Base-by-base conservation (phyloP, 2,888 invertebrate species). In the Alloscopus bannaensis region DNA sequence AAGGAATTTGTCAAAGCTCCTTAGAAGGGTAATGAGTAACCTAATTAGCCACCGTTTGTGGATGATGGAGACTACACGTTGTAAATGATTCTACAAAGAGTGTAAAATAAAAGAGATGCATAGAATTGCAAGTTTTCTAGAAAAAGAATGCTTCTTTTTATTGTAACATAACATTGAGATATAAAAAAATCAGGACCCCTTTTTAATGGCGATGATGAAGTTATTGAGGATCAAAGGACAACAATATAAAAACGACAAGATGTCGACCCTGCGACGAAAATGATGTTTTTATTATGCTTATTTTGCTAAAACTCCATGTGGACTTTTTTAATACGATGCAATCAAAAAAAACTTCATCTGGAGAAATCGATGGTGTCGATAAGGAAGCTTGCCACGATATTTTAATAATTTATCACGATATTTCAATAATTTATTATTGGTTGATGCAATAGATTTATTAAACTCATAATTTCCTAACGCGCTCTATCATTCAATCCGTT, bases 251-350 rank as follows among this genome's bases (percentile, higher is more conserved):
- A 60, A 66, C 60, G 68, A 47, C 68, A 75, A 75, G 68, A 75
- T 18, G 75, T 68, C 68, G 75, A 75, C 75, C 75, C 75, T 75
- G 75, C 75, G 52, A 3, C 45, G 42, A 50, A 60, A 62, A 72
- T 8, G 29, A 40, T 16, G 65, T 65, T 47, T 28, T 64, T 22
- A 24, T 52, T 1, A 28, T n/a, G n/a, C 28, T 40, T 16, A 29
- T 64, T 64, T 65, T 65, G 50, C 29, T 29, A 47, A 28, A 45
- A 3, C 42, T 64, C 28, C 64, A 64, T 64, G 28, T 59, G 11
- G 3, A 4, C 22, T 16, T 40, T 0, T 13, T 26, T 16, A 26
- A 65, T 65, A 45, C 8, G 45, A 4, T 18, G 20, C 20, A 45
- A 64, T 22, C 22, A 57, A 24, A 8, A 18, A 22, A 24, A 40